Conservation (phyloP, 2,113 vertebrate genomes). For the Eupsittula cactorum region DNA sequence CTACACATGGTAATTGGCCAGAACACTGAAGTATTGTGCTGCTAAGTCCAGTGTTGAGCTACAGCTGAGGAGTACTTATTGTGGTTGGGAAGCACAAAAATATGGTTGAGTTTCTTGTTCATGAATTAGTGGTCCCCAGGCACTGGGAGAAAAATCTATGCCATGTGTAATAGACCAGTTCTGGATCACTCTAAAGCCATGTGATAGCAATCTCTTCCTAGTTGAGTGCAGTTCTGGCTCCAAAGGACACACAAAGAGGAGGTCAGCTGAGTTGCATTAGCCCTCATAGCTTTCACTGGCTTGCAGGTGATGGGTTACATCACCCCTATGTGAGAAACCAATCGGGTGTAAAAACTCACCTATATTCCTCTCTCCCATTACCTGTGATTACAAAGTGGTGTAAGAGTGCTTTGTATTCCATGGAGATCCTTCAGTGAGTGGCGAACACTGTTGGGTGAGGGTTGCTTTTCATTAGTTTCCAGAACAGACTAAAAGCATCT, state of each 20-base stretch:
- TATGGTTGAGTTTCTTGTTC: background rate
- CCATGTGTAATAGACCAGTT: background rate
- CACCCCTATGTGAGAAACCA: background rate
- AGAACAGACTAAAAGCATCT: background rate
- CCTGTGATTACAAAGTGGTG: background rate
- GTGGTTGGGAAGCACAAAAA: background rate
- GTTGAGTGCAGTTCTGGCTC: background rate
- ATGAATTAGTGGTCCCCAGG: background rate
- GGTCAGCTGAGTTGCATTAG: background rate
- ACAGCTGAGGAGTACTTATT: background rate
- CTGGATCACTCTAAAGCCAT: background rate
- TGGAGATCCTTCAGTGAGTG: background rate
- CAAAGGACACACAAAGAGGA: background rate
- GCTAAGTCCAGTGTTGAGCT: background rate
- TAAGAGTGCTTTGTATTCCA: background rate
- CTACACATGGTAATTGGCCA: constrained; percentile 14
- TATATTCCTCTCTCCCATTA: background rate
- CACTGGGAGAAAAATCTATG: background rate
- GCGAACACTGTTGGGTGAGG: background rate
- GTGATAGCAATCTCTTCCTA: background rate
- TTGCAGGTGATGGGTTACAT: background rate
- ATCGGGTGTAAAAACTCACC: background rate
- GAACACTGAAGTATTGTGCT: constrained; percentile 48
- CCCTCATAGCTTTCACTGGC: background rate
- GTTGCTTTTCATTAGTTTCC: background rate